Percentiles rank a stretch among this genome's conserved stretches.
phyloP scores from a whole-genome alignment of 2,888 invertebrate genomes.

The Lysandra bellargus region DNA sequence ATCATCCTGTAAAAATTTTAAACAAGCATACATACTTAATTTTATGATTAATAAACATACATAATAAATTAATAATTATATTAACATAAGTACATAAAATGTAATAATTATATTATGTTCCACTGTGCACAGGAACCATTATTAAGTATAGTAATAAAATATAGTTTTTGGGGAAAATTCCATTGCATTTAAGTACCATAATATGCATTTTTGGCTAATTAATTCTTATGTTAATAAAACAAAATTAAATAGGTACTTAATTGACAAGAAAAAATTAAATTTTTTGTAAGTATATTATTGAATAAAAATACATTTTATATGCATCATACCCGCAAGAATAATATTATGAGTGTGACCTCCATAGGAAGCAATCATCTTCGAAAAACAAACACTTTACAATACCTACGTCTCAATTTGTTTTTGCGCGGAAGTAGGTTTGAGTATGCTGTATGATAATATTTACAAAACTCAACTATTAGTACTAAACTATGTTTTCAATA shows the following conservation, averaged over 20 bases:
- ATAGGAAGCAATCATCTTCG: background rate
- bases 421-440: background rate
- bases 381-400: background rate
- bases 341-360: background rate
- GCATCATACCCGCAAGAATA: background rate
- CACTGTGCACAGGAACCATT: background rate
- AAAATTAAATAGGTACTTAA: background rate
- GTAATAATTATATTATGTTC: background rate
- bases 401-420: background rate
- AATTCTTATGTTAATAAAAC: background rate
- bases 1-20: too few relatives aligned
- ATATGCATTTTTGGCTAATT: background rate
- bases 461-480: too few relatives aligned
- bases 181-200: background rate
- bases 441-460: background rate
- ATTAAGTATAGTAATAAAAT: background rate
- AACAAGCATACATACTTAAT: too few relatives aligned
- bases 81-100: too few relatives aligned
- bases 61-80: too few relatives aligned
- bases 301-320: background rate
- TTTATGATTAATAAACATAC: too few relatives aligned
- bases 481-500: background rate
- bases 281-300: background rate
- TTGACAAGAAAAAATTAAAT: background rate
- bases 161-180: background rate